Percentiles rank a stretch among this genome's conserved stretches.
Conservation (phyloP, 1,140 invertebrate species). For the Caenorhabditis tropicalis region DNA sequence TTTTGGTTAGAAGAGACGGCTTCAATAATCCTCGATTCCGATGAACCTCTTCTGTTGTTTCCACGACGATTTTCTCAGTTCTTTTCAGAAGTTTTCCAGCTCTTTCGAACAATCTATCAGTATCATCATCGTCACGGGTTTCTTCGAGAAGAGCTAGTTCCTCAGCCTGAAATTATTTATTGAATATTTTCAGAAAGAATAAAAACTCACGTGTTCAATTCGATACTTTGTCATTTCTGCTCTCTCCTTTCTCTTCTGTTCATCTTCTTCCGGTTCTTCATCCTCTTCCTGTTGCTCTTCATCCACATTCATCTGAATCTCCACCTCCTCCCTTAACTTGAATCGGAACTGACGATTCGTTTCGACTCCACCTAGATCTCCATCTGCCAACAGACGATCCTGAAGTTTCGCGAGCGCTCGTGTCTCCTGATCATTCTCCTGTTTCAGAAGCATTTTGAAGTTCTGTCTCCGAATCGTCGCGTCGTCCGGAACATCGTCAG, state of each 20-base stretch:
- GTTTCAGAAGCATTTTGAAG: slow-evolving; percentile 53
- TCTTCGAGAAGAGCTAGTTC: background rate
- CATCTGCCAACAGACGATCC: slow-evolving; percentile 45
- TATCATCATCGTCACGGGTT: background rate
- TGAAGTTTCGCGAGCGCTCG: slow-evolving; percentile 44
- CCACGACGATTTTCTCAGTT: background rate
- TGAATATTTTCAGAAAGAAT: background rate
- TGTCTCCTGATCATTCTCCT: slow-evolving; percentile 44
- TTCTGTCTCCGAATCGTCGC: slow-evolving; percentile 50
- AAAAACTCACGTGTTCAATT: background rate
- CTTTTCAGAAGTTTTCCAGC: slow-evolving; percentile 22
- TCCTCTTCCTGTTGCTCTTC: slow-evolving; percentile 33
- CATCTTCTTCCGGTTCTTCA: slow-evolving; percentile 42
- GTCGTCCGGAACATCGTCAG: slow-evolving; percentile 43
- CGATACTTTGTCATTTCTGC: slow-evolving; percentile 28
- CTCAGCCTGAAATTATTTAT: background rate
- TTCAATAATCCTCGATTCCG: background rate
- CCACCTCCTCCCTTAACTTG: slow-evolving; percentile 52
- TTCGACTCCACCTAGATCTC: slow-evolving; percentile 47
- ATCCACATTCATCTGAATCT: slow-evolving; percentile 6
- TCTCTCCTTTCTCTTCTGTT: slow-evolving; percentile 19
- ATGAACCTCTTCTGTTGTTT: background rate
- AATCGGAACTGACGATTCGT: slow-evolving; percentile 57
- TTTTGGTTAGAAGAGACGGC: background rate
- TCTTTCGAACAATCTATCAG: background rate